These are phyloP conservation scores for Gorsachius magnificus DNA, from an alignment of 2,797 vertebrate species.

Conservation along the genomic window DNA sequence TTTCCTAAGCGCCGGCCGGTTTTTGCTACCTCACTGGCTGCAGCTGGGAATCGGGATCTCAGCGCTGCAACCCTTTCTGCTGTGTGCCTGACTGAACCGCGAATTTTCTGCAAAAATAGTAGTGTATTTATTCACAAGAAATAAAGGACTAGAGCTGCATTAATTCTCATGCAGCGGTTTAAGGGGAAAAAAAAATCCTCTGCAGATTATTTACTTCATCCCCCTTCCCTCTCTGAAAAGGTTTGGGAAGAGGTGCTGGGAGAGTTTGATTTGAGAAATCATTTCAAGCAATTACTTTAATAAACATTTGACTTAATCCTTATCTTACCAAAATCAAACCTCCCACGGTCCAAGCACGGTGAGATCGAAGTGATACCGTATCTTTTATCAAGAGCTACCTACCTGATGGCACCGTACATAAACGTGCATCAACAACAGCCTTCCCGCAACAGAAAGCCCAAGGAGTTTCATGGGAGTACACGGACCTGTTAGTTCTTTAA, in stretches of 20 bases:
- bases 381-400: background rate
- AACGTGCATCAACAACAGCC: background rate
- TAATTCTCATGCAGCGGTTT: background rate
- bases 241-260: background rate
- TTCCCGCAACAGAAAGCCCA: background rate
- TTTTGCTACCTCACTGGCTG: slow-evolving; percentile 22
- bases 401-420: background rate
- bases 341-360: background rate
- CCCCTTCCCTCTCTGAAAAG: background rate
- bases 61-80: background rate
- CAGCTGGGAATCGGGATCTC: background rate
- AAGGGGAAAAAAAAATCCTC: background rate
- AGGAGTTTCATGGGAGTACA: background rate
- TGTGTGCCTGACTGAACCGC: background rate
- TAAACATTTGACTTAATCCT: background rate
- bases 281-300: background rate
- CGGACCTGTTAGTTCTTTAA: background rate
- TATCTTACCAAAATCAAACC: background rate
- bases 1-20: background rate
- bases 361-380: background rate
- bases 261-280: background rate
- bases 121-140: background rate
- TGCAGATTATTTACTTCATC: background rate
- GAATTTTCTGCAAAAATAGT: background rate
- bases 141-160: background rate